Evolutionary conservation across 64 coral and sea anemone genomes (phyloP), one percentile per base, ranked within the genome.

Genomic region (Trachythela sp.): DNA sequence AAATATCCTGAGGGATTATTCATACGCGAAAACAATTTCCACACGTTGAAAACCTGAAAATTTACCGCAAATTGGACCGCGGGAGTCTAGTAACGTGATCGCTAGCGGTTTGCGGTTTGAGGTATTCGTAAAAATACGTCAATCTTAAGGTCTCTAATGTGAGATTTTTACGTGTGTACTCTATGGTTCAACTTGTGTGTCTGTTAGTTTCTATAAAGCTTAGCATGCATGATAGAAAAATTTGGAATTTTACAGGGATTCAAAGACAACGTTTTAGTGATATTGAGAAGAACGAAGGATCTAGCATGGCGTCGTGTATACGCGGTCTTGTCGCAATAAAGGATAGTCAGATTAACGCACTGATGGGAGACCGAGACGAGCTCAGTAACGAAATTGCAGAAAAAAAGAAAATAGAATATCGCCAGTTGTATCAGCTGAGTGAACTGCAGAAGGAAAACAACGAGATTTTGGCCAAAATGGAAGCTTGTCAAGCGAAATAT

Each of bases 361-460:
- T 80, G 27, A 20, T 15, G 18, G 8, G 30, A 14, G 75, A 80
- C 13, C 13, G 37, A 8, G 75, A 80, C 9, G 37, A 80, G 37
- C 75, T 80, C 30, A 15, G 31, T 10, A 20, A 37, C 13, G 75
- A 80, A 80, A 80, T 80, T 34, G 30, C 31, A 0, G 75, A 80
- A 30, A 80, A 37, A 29, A 80, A 80, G 30, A 37, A 35, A 30
- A 80, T 4, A 3, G 75, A 39, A 14, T 80, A 34, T 1, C 31
- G 37, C 13, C 75, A 34, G 14, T 13, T 39, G 75, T 80, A 80
- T 36, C 2, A 37, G 9, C 2, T 80, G 0, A 39, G 35, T 15
- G 75, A 80, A 39, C 8, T 80, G 75, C 75, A 80, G 75, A 80
- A 36, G 37, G 75, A 80, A 15, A 80, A 80, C 33, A 29, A 80